Evolutionary conservation across 2,113 vertebrate genomes (phyloP).

Genomic region (Mastomys natalensis): DNA sequence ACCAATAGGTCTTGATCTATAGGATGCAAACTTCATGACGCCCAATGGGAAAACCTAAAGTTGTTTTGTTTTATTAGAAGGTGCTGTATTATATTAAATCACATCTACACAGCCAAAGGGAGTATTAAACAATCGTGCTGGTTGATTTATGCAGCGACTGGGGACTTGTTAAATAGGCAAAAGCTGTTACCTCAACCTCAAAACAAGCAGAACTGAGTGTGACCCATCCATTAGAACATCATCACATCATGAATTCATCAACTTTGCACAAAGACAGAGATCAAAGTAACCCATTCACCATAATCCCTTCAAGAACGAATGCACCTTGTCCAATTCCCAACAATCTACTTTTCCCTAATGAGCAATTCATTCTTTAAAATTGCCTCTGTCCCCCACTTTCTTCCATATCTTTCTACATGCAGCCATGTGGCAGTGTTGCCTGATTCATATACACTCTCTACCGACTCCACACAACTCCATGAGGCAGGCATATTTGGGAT

Average conservation of each 20-base stretch:
- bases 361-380: conserved; percentile 15
- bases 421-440: background rate
- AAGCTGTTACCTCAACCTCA: conserved; percentile 55
- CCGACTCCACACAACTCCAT: background rate
- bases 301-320: background rate
- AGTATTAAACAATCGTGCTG: conserved; percentile 59
- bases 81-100: conserved; percentile 55
- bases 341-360: conserved; percentile 25
- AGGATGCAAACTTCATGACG: background rate
- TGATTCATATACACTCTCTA: background rate
- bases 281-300: conserved; percentile 48
- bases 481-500: background rate
- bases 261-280: conserved; percentile 9
- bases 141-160: conserved; percentile 35
- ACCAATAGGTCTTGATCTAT: background rate
- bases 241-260: conserved; percentile 67
- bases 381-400: background rate
- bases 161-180: conserved; percentile 62
- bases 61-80: conserved; percentile 54
- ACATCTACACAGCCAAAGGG: conserved; percentile 45
- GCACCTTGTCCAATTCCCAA: background rate
- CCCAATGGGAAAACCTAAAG: background rate
- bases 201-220: conserved; percentile 18
- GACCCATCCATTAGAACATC: conserved; percentile 51
- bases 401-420: background rate